These are phyloP conservation scores for Astreopora myriophthalma DNA, from an alignment of 64 coral and sea anemone genomes.

Conservation along the genomic window DNA sequence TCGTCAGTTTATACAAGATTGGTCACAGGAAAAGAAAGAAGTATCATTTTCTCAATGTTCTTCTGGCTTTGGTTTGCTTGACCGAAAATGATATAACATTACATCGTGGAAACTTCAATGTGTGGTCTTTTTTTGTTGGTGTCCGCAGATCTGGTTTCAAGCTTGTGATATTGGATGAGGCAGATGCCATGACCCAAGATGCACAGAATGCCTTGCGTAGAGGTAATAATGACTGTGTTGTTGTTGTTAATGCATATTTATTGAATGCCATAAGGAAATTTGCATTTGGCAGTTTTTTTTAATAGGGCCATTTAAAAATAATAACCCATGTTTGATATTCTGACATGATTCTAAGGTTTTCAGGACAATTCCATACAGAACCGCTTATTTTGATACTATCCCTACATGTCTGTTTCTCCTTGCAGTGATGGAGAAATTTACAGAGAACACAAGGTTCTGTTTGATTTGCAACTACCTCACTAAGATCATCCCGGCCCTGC, in stretches of 20 bases:
- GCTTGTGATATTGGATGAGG: slow-evolving; percentile 96
- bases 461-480: slow-evolving; percentile 97
- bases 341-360: background rate
- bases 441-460: slow-evolving; percentile 99
- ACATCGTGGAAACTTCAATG: too few species aligned
- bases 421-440: slow-evolving; percentile 99
- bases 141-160: slow-evolving; percentile 92
- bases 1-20: too few species aligned
- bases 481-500: slow-evolving; percentile 98
- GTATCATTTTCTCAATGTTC: too few species aligned
- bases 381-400: background rate
- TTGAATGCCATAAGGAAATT: background rate
- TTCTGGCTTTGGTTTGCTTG: too few species aligned
- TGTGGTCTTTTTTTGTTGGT: background rate
- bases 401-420: background rate
- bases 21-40: too few species aligned
- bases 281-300: too few species aligned
- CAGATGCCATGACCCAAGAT: slow-evolving; percentile 99
- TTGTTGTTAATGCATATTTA: too few species aligned
- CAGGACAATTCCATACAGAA: background rate
- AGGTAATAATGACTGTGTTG: too few species aligned
- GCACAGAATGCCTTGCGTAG: slow-evolving; percentile 97
- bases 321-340: too few species aligned
- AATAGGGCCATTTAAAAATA: too few species aligned
- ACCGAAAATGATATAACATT: too few species aligned